These are phyloP conservation scores for Silvanus unidentatus DNA, from an alignment of 2,888 invertebrate genomes.

Conservation along the genomic window DNA sequence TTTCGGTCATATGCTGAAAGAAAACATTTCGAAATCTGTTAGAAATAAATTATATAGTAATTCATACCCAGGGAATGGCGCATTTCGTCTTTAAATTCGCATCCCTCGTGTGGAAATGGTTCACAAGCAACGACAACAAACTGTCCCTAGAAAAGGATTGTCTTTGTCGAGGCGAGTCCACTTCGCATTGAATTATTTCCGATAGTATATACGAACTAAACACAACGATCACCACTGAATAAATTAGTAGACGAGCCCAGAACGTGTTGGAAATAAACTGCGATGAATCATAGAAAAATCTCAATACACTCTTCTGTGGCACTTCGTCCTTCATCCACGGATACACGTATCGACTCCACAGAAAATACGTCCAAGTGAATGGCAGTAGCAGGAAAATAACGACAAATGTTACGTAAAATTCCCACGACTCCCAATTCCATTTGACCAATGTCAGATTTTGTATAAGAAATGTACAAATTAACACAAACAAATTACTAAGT, in stretches of 20 bases:
- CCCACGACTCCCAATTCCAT: constrained; percentile 45
- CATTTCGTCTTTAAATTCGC: not conserved
- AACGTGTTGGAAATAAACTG: constrained; percentile 58
- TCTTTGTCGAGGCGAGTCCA: constrained; percentile 24
- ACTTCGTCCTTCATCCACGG: constrained; percentile 47
- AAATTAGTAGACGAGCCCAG: constrained; percentile 57
- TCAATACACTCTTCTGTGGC: constrained; percentile 51
- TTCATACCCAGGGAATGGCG: constrained; percentile 14
- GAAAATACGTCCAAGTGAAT: constrained; percentile 65
- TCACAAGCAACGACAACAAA: not conserved
- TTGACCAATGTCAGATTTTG: constrained; percentile 54
- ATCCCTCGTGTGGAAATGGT: not conserved
- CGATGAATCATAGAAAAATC: constrained; percentile 57
- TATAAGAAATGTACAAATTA: constrained; percentile 55
- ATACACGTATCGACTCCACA: constrained; percentile 22
- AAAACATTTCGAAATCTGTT: constrained; percentile 8
- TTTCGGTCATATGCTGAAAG: constrained; percentile 72
- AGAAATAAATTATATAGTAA: constrained; percentile 11
- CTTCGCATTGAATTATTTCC: constrained; percentile 50
- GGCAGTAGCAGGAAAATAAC: constrained; percentile 59
- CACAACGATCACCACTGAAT: constrained; percentile 60
- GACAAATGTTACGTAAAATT: constrained; percentile 45
- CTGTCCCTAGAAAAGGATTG: not conserved
- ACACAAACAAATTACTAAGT: constrained; percentile 54
- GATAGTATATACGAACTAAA: constrained; percentile 60